Evolutionary conservation across 2,113 vertebrate species (phyloP).

Genomic region (Nerophis ophidion): DNA sequence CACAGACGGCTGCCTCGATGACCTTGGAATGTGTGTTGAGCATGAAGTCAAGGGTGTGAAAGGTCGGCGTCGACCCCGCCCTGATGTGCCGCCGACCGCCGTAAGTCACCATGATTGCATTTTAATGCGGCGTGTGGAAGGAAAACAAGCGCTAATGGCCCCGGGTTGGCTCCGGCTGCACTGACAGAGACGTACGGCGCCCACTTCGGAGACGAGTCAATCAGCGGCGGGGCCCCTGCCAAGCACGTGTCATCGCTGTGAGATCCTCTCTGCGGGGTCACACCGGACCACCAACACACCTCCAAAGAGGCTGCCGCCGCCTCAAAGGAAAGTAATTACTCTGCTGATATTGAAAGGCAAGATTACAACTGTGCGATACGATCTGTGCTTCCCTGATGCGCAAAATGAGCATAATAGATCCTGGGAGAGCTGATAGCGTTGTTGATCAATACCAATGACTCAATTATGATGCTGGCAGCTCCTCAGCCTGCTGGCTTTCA

Average conservation of each 20-base stretch:
- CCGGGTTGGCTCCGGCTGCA: conserved; percentile 38
- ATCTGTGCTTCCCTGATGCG: conserved; percentile 15
- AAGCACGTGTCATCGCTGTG: conserved; percentile 43
- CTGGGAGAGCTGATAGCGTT: conserved; percentile 11
- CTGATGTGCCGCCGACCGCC: conserved; percentile 50
- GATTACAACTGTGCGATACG: conserved; percentile 22
- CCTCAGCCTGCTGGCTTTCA: conserved; percentile 20
- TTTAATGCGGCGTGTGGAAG: conserved; percentile 55
- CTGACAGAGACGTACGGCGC: conserved; percentile 62
- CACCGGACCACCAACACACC: not conserved
- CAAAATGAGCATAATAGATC: conserved; percentile 21
- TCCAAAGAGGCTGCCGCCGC: not conserved
- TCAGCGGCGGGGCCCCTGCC: conserved; percentile 48
- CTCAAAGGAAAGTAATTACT: conserved; percentile 20
- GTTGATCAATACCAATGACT: conserved; percentile 39
- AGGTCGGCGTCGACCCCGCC: conserved; percentile 46
- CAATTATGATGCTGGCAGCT: conserved; percentile 29
- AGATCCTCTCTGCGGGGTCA: conserved; percentile 47
- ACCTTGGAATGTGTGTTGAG: conserved; percentile 52
- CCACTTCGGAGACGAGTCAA: conserved; percentile 55
- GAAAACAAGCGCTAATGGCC: conserved; percentile 49
- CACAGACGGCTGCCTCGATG: conserved; percentile 18
- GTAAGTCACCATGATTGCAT: conserved; percentile 61
- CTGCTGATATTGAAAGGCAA: conserved; percentile 10
- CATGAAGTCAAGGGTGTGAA: conserved; percentile 56